Percentiles rank a stretch among this genome's conserved stretches.
Evolutionary conservation across 2,797 vertebrate genomes (phyloP).

Genomic region (Sandelia bainsii): DNA sequence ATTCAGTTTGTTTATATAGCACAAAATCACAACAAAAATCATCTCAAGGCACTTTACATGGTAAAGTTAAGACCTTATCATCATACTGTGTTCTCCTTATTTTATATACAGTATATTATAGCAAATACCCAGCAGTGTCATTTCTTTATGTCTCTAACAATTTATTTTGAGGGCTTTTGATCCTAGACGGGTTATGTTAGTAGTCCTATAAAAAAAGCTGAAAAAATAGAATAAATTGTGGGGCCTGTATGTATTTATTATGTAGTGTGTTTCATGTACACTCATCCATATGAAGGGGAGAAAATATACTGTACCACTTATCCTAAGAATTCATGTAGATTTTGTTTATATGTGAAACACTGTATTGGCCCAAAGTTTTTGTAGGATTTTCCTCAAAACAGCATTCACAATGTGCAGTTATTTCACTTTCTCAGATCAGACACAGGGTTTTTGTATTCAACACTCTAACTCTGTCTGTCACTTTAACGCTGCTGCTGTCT

Average conservation of each 20-base stretch:
- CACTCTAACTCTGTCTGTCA: constrained; percentile 20
- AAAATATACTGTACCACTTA: background rate
- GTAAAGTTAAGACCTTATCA: too few species aligned
- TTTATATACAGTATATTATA: too few species aligned
- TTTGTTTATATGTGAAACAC: background rate
- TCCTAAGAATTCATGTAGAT: background rate
- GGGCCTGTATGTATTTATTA: background rate
- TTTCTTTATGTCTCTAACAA: background rate
- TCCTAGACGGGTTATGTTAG: background rate
- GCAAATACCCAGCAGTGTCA: background rate
- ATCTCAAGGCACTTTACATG: too few species aligned
- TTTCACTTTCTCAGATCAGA: constrained; percentile 1
- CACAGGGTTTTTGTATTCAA: constrained; percentile 32
- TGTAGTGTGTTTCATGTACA: background rate
- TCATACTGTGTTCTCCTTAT: too few species aligned
- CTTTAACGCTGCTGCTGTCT: constrained; percentile 33
- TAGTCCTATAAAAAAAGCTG: background rate
- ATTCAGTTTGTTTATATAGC: too few species aligned
- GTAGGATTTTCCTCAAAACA: background rate
- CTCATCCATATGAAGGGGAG: background rate
- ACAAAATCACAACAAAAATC: too few species aligned
- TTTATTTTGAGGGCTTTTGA: constrained; percentile 2
- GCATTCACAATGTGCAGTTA: background rate
- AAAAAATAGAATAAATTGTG: background rate
- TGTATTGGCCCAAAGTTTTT: background rate